These are phyloP conservation scores for Oikopleura albicans DNA, from an alignment of 23 tunicate species.

Conservation along the genomic window DNA sequence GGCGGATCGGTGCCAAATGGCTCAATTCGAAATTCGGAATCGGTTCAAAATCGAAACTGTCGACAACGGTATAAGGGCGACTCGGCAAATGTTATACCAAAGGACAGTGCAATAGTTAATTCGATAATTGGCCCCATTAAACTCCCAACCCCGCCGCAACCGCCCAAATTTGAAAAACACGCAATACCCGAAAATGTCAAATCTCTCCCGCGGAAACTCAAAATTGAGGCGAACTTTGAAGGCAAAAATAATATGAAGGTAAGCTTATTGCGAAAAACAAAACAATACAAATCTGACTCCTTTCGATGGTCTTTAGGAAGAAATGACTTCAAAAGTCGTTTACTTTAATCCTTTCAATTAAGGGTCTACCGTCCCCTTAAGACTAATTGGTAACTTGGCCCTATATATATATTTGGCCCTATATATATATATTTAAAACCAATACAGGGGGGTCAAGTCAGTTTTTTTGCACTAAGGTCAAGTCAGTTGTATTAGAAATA, in stretches of 20 bases:
- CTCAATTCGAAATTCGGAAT: neutral
- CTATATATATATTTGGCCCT: no score
- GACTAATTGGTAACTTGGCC: no score
- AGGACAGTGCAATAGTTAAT: neutral
- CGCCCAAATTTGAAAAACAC: neutral
- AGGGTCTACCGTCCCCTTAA: no score
- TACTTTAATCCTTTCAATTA: no score
- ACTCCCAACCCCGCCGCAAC: neutral
- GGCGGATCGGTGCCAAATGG: neutral
- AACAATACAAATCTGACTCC: no score
- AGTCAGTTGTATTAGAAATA: no score
- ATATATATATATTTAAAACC: no score
- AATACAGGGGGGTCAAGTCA: no score
- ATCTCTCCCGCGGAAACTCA: neutral
- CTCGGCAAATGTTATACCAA: no score
- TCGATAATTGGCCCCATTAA: neutral
- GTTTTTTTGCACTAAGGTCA: no score
- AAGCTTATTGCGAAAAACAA: neutral
- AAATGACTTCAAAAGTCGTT: no score
- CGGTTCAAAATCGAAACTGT: neutral
- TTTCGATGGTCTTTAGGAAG: no score
- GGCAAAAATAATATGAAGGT: constrained; percentile 2
- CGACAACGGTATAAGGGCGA: neutral
- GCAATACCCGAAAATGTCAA: neutral
- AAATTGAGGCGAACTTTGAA: neutral